Conservation (phyloP, 2,113 vertebrate species). For the Neolamprologus caudopunctatus region DNA sequence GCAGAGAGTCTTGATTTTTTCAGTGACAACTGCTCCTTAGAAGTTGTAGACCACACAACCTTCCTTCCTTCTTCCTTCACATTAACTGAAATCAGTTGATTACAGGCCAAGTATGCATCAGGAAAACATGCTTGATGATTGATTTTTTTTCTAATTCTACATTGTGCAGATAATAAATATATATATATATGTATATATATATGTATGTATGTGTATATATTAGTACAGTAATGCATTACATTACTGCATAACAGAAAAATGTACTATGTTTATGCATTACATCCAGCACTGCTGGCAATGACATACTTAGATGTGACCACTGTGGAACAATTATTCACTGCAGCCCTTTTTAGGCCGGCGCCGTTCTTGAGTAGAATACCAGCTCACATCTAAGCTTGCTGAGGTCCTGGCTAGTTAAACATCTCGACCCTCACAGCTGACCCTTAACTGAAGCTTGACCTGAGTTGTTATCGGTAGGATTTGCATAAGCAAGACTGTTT, state of each 20-base stretch:
- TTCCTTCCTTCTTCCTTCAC: not conserved
- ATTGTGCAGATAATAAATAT: not conserved
- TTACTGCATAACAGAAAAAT: not conserved
- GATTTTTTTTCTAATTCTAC: not conserved
- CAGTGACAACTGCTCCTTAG: not conserved
- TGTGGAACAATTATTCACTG: not conserved
- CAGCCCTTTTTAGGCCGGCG: not conserved
- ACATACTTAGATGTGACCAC: not conserved
- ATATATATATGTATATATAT: too few species aligned
- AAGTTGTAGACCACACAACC: not conserved
- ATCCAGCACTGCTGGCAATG: not conserved
- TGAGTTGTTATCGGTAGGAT: not conserved
- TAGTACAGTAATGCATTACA: not conserved
- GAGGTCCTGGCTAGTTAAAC: not conserved
- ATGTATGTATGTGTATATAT: too few species aligned
- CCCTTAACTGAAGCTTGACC: not conserved
- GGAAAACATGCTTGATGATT: accelerated
- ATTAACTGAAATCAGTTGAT: not conserved
- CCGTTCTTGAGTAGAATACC: not conserved
- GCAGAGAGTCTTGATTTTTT: not conserved
- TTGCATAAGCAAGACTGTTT: not conserved
- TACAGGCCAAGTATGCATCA: not conserved
- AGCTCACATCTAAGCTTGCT: not conserved
- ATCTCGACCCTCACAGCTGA: not conserved
- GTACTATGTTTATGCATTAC: not conserved